Evolutionary conservation across 2,888 invertebrate genomes (phyloP).

Genomic region (Conistra vaccinii): DNA sequence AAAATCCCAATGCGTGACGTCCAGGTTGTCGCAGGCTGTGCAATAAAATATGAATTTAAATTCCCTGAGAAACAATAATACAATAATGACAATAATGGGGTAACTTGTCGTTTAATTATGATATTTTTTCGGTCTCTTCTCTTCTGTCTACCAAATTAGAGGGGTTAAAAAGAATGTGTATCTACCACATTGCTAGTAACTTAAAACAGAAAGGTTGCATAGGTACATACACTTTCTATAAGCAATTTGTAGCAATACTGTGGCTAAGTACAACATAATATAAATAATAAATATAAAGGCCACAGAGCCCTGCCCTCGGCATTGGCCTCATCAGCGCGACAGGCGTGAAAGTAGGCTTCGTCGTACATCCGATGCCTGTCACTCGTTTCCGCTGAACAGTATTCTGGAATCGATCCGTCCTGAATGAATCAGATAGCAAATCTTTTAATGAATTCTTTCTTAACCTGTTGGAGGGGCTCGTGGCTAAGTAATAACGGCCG

Average conservation of each 20-base stretch:
- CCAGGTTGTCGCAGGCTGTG: not conserved
- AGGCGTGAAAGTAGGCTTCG: constrained; percentile 82
- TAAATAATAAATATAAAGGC: constrained; percentile 39
- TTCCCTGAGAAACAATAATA: not conserved
- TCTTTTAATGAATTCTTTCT: constrained; percentile 51
- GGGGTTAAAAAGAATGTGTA: not conserved
- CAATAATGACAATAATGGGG: not conserved
- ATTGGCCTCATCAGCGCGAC: constrained; percentile 79
- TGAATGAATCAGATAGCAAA: constrained; percentile 62
- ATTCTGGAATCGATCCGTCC: constrained; percentile 72
- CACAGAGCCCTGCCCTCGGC: constrained; percentile 59
- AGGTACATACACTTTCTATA: not conserved
- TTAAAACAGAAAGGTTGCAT: not conserved
- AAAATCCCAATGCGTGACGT: not conserved
- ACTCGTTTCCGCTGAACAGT: constrained; percentile 78
- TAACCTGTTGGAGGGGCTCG: too few species aligned
- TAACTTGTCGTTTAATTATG: not conserved
- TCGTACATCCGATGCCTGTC: constrained; percentile 80
- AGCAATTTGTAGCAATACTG: not conserved
- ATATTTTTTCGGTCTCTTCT: not conserved
- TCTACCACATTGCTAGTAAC: not conserved
- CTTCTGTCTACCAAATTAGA: not conserved
- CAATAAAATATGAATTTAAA: not conserved
- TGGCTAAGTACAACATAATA: constrained; percentile 16
- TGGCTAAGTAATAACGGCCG: too few species aligned